These are phyloP conservation scores for Drosophila nasuta DNA, from an alignment of 1,140 invertebrate genomes.

Conservation along the genomic window DNA sequence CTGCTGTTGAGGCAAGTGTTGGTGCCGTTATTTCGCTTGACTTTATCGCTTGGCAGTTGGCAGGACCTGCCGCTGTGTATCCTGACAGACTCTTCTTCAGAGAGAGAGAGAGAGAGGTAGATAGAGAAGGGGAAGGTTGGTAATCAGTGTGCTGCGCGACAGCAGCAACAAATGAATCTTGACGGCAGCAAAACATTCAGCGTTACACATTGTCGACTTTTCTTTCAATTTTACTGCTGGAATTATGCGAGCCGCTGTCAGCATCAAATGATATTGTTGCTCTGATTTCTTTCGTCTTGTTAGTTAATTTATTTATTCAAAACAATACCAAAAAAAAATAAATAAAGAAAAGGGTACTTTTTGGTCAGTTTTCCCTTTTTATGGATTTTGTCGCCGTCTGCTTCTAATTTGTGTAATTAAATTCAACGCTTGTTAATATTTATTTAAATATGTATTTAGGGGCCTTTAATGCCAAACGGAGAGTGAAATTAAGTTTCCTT, in stretches of 20 bases:
- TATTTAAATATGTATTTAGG: conserved; percentile 38
- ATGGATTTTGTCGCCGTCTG: background rate
- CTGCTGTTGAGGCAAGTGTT: conserved; percentile 62
- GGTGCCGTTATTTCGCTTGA: conserved; percentile 72
- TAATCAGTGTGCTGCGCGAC: conserved; percentile 54
- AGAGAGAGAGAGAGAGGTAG: background rate
- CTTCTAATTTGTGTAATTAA: conserved; percentile 38
- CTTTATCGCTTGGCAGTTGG: conserved; percentile 43
- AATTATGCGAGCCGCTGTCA: conserved; percentile 44
- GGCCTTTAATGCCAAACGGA: background rate
- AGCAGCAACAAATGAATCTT: conserved; percentile 67
- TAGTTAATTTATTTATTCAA: conserved; percentile 45
- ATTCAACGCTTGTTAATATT: conserved; percentile 46
- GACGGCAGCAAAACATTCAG: conserved; percentile 62
- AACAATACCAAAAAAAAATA: no score
- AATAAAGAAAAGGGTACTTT: conserved; percentile 37
- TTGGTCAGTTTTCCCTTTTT: conserved; percentile 17
- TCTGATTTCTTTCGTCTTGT: conserved; percentile 34
- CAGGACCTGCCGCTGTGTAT: conserved; percentile 26
- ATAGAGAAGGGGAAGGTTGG: conserved; percentile 16
- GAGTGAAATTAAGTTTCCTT: conserved; percentile 32
- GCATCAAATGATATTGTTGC: conserved; percentile 43
- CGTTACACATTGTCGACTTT: conserved; percentile 29
- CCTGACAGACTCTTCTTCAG: background rate
- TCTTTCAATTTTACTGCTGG: conserved; percentile 67